Evolutionary conservation across 1,140 invertebrate genomes (phyloP), one percentile per base, ranked within the genome.

Genomic region (Ladona fulva): DNA sequence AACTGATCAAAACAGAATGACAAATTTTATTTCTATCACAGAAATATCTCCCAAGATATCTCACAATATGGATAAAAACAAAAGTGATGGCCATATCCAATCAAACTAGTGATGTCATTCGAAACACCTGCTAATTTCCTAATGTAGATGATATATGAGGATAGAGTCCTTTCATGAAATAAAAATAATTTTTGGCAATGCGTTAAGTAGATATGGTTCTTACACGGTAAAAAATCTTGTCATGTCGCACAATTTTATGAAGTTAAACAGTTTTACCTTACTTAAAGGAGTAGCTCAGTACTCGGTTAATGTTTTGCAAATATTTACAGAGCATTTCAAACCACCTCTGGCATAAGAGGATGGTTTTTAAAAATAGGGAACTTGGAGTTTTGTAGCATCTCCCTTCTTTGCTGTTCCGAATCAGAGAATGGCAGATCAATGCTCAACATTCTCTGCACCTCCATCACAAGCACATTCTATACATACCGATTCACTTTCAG

Each of bases 151-250:
- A 37, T 37, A 37, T 37, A 37, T 37, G 29, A 37, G 29, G 29
- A 37, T 37, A 37, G 8, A 37, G 29, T 37, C 29, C 29, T 37
- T 66, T 66, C 12, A 3, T 22, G 3, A 66, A 66, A 66, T 66
- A 66, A 66, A 66, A 66, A 66, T 66, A 66, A 66, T 66, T 22
- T 19, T 19, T 66, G 52, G 52, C 14, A 66, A 66, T 19, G 52
- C 16, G 12, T 66, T 66, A 37, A 5, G 29, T 37, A 66, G 52
- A 66, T 66, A 66, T 66, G 52, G 52, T 66, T 66, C n/a, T 66
- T 66, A 66, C 52, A 66, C 14, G n/a, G 52, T 66, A 66, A 66
- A 66, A 37, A 66, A 66, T 66, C 52, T 66, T 66, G 52, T 66
- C 52, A 66, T 66, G 3, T 66, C n/a, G 29, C 29, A 66, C n/a